Evolutionary conservation across 2,797 vertebrate genomes (phyloP), one percentile per base, ranked within the genome.

Genomic region (Jordanella pulchra): DNA sequence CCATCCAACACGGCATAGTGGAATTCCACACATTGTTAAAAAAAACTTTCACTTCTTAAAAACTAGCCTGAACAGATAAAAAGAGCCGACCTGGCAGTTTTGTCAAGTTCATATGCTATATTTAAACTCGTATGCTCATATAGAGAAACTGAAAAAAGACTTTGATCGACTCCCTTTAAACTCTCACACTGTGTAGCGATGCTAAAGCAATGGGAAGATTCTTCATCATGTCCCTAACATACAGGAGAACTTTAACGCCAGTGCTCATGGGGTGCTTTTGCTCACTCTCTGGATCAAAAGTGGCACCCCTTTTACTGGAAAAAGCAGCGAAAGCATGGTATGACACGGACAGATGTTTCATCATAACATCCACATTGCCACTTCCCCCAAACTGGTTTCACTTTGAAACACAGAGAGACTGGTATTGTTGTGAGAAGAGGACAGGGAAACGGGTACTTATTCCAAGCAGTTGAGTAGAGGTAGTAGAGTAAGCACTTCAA

Each of bases 21-120:
- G 81, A 90, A 91, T 89, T 84, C 83, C 86, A 85, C 90, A 89
- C 78, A 44, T 63, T 66, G 65, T 35, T 27, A 77, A 71, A 58
- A 79, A 61, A 58, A 65, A 56, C 78, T 69, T 42, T 64, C 23
- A 1, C 25, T 39, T 39, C 35, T 39, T 39, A 15, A 51, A 27
- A 58, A 4, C 11, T 28, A 28, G 21, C 23, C 30, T 3, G 3
- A 66, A 45, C 3, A 39, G 71, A 73, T 48, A 55, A 66, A 65
- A 1, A 66, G 74, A 67, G 61, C 70, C 45, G 35, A 74, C 45
- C n/a, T 69, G 69, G 69, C n/a, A 7, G 65, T 42, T 60, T 32
- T 18, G 66, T 67, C 32, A 53, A 28, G 27, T 7, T 5, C 39
- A 7, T 25, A 12, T 30, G 14, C 45, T n/a, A 2, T n/a, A 1